These are phyloP conservation scores for Lasius fuliginosus DNA, from an alignment of 2,888 invertebrate genomes.

Conservation along the genomic window DNA sequence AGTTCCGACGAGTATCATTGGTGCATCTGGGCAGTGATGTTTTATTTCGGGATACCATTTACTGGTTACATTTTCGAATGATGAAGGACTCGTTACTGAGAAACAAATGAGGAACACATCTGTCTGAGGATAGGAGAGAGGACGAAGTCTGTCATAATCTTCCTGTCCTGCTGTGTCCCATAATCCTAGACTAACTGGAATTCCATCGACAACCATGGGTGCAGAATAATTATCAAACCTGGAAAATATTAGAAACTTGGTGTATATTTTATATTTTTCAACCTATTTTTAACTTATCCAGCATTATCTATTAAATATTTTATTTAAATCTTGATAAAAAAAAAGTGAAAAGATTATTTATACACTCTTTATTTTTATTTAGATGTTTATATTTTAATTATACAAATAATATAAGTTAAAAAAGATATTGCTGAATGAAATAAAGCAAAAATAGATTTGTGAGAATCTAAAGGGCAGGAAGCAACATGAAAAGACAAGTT, in stretches of 20 bases:
- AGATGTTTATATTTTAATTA: neutral
- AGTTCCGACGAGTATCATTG: constrained; percentile 99
- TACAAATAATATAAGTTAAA: neutral
- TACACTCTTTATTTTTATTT: neutral
- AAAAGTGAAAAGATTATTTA: neutral
- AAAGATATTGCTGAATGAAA: constrained; percentile 52
- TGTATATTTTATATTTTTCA: neutral
- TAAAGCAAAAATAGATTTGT: constrained; percentile 55
- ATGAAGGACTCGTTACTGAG: constrained; percentile 99
- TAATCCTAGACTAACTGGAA: constrained; percentile 97
- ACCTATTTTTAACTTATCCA: neutral
- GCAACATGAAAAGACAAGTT: constrained; percentile 73
- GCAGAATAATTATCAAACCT: constrained; percentile 99
- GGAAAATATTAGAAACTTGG: constrained; percentile 56
- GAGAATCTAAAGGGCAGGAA: constrained; percentile 38
- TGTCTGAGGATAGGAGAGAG: constrained; percentile 99
- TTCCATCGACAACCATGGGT: constrained; percentile 99
- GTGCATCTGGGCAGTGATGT: constrained; percentile 99
- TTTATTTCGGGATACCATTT: constrained; percentile 99
- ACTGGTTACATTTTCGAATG: constrained; percentile 99
- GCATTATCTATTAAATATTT: neutral
- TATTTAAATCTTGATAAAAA: neutral
- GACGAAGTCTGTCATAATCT: constrained; percentile 98
- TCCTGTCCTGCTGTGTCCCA: constrained; percentile 99
- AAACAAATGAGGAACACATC: constrained; percentile 99